These are phyloP conservation scores for Fukomys damarensis DNA, from an alignment of 2,113 vertebrate species.

Conservation along the genomic window DNA sequence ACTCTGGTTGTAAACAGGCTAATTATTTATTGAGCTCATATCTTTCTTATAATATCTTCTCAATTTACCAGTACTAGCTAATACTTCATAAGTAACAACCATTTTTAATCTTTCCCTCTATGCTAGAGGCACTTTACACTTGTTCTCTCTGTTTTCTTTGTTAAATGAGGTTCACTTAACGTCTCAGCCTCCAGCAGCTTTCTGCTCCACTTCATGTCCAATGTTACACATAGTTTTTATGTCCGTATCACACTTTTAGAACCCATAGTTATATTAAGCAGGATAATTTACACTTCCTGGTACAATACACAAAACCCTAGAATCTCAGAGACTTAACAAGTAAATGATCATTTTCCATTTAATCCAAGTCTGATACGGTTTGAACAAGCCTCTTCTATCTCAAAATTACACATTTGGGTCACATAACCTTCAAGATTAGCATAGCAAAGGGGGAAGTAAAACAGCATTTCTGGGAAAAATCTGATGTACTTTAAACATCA, in stretches of 20 bases:
- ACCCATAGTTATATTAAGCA: not conserved
- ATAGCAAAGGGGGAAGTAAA: not conserved
- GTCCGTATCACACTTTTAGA: not conserved
- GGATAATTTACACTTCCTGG: not conserved
- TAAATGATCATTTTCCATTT: not conserved
- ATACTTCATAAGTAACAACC: not conserved
- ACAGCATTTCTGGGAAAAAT: not conserved
- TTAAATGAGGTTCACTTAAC: not conserved
- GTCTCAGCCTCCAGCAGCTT: not conserved
- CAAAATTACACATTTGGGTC: not conserved
- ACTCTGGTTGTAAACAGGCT: not conserved
- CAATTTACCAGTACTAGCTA: not conserved
- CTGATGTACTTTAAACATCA: not conserved
- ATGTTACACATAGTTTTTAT: not conserved
- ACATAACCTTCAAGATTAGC: not conserved
- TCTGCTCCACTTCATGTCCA: not conserved
- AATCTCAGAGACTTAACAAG: not conserved
- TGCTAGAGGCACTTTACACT: not conserved
- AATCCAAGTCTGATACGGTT: not conserved
- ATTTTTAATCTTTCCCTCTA: not conserved
- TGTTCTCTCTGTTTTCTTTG: not conserved
- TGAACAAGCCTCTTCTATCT: not conserved
- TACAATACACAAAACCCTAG: not conserved
- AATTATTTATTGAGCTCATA: not conserved
- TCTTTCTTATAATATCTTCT: not conserved